A percentile compares a stretch with the other conserved stretches of the same genome.
Evolutionary conservation across 2,888 invertebrate species (phyloP).

Genomic region (Polylopha cassiicola): DNA sequence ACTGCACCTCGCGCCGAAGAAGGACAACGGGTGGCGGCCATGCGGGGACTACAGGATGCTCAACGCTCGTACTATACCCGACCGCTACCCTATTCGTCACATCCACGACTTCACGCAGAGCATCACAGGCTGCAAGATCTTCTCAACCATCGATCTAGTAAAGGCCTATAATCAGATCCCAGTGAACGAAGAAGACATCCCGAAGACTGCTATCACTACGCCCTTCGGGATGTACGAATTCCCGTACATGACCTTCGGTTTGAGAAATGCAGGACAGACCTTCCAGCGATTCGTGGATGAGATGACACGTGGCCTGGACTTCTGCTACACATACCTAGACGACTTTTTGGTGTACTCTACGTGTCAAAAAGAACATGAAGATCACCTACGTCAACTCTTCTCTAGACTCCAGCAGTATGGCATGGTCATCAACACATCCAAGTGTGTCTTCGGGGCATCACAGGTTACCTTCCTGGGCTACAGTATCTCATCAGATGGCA

Average conservation of each 20-base stretch:
- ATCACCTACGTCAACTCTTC: slow-evolving; percentile 30
- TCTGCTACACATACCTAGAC: slow-evolving; percentile 5
- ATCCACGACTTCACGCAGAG: slow-evolving; percentile 24
- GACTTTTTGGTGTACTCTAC: slow-evolving; percentile 11
- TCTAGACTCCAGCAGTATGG: slow-evolving; percentile 31
- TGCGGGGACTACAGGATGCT: slow-evolving; percentile 25
- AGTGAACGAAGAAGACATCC: not conserved
- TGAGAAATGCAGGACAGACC: slow-evolving; percentile 5
- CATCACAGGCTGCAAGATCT: slow-evolving; percentile 21
- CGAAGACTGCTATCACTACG: slow-evolving; percentile 8
- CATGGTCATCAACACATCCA: slow-evolving; percentile 31
- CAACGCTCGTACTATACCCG: slow-evolving; percentile 26
- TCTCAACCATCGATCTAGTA: slow-evolving; percentile 4
- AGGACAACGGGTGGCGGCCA: slow-evolving; percentile 23
- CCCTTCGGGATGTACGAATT: slow-evolving; percentile 4
- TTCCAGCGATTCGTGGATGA: slow-evolving; percentile 12
- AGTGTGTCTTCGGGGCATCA: slow-evolving; percentile 29
- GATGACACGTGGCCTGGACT: slow-evolving; percentile 4
- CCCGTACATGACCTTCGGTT: slow-evolving; percentile 1
- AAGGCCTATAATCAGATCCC: slow-evolving; percentile 8
- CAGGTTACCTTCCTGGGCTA: slow-evolving; percentile 32
- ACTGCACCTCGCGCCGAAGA: slow-evolving; percentile 23
- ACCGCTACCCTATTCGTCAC: slow-evolving; percentile 25
- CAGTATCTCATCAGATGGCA: slow-evolving; percentile 24
- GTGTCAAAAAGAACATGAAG: slow-evolving; percentile 25